Evolutionary conservation across 2,888 invertebrate species (phyloP).

Genomic region (Stenoptilia bipunctidactyla): DNA sequence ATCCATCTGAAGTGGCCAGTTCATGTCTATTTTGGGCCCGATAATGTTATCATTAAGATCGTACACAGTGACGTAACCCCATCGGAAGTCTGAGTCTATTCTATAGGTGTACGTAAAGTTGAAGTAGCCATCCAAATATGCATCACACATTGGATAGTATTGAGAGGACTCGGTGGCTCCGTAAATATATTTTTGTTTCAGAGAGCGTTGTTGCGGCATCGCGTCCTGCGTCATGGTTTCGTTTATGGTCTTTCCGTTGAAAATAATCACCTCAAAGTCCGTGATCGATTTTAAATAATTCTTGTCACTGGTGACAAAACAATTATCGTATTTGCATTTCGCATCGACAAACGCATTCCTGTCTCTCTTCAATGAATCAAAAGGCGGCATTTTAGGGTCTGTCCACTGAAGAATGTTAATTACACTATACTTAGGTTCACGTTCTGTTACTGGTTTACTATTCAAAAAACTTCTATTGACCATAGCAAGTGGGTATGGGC

Average conservation of each 20-base stretch:
- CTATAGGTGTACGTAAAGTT: constrained; percentile 43
- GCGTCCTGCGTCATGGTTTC: not conserved
- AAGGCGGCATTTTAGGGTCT: not conserved
- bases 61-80: constrained; percentile 30
- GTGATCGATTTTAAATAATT: constrained; percentile 21
- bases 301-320: constrained; percentile 32
- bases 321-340: constrained; percentile 24
- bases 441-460: no score
- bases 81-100: constrained; percentile 29
- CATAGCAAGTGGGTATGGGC: no score
- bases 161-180: constrained; percentile 32
- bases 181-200: constrained; percentile 34
- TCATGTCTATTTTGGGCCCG: constrained; percentile 25
- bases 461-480: no score
- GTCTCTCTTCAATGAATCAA: not conserved
- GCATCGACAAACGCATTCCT: not conserved
- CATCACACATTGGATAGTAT: constrained; percentile 27
- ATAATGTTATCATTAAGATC: constrained; percentile 22
- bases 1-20: constrained; percentile 28
- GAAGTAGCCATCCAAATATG: constrained; percentile 25
- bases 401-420: not conserved
- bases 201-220: constrained; percentile 25
- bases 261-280: constrained; percentile 34
- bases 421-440: no score
- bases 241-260: constrained; percentile 30